These are phyloP conservation scores for Chaetodon auriga DNA, from an alignment of 2,113 vertebrate genomes.

Conservation along the genomic window DNA sequence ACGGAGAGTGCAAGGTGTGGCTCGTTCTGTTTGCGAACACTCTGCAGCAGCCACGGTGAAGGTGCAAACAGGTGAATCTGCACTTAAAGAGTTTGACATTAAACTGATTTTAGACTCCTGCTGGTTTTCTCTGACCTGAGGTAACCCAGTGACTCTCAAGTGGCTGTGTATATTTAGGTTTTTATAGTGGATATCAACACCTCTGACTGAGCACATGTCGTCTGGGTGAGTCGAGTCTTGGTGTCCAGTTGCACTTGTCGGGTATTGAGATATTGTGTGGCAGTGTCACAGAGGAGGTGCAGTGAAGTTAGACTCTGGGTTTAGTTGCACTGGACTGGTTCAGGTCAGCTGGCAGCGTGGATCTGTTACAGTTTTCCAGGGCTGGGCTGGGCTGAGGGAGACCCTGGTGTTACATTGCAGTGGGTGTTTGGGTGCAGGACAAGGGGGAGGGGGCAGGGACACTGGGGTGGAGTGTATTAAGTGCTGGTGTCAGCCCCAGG, in stretches of 20 bases:
- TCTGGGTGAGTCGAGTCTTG: conserved; percentile 61
- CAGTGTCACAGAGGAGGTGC: conserved; percentile 40
- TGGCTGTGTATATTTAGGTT: conserved; percentile 70
- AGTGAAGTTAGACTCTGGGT: conserved; percentile 57
- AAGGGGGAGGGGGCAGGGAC: conserved; percentile 40
- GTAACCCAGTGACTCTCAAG: conserved; percentile 54
- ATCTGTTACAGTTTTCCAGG: conserved; percentile 66
- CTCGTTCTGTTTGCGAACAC: conserved; percentile 59
- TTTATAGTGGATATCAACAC: conserved; percentile 73
- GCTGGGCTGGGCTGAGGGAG: conserved; percentile 52
- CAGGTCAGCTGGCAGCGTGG: conserved; percentile 59
- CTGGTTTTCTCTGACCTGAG: conserved; percentile 33
- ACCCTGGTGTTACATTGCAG: conserved; percentile 73
- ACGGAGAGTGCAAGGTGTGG: conserved; percentile 49
- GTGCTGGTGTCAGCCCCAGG: conserved; percentile 73
- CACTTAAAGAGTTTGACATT: conserved; percentile 11
- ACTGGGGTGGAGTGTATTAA: conserved; percentile 69
- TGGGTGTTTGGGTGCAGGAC: conserved; percentile 67
- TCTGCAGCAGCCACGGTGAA: conserved; percentile 53
- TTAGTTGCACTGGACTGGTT: conserved; percentile 69
- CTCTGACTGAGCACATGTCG: conserved; percentile 62
- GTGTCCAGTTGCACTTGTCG: conserved; percentile 70
- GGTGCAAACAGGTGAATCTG: conserved; percentile 35
- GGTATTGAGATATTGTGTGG: conserved; percentile 67
- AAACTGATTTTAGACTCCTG: conserved; percentile 4